These are phyloP conservation scores for Vanessa tameamea DNA, from an alignment of 1,140 invertebrate genomes.

Conservation along the genomic window DNA sequence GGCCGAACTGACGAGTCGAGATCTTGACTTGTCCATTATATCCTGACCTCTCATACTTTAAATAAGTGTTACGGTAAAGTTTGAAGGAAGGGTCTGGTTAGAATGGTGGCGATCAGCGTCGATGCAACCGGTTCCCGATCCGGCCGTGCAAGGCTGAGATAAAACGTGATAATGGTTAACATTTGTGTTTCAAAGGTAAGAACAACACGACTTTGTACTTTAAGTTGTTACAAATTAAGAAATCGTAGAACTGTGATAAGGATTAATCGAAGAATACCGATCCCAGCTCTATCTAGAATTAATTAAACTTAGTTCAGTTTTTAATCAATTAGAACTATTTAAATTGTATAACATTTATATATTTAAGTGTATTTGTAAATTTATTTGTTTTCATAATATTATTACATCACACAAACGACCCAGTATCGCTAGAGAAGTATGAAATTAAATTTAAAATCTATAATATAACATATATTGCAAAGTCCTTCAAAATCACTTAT, in stretches of 20 bases:
- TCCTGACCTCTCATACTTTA: constrained; percentile 30
- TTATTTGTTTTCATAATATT: neutral
- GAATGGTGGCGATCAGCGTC: constrained; percentile 43
- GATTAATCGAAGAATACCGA: constrained; percentile 15
- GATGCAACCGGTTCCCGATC: constrained; percentile 58
- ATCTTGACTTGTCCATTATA: constrained; percentile 33
- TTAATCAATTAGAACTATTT: neutral
- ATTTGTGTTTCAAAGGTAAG: constrained; percentile 25
- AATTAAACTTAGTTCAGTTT: constrained; percentile 20
- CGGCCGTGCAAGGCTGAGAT: constrained; percentile 50
- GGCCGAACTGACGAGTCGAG: constrained; percentile 21
- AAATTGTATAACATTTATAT: neutral
- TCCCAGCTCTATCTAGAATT: constrained; percentile 15
- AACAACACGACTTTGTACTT: constrained; percentile 16
- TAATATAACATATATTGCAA: too few relatives aligned
- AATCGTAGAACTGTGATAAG: constrained; percentile 2
- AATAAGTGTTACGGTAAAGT: neutral
- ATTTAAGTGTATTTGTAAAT: neutral
- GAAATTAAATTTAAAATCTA: too few relatives aligned
- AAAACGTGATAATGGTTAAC: constrained; percentile 41
- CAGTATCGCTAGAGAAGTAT: too few relatives aligned
- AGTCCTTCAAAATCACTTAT: neutral
- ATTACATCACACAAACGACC: too few relatives aligned
- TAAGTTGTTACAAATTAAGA: constrained; percentile 31
- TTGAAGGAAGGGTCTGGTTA: constrained; percentile 24